Evolutionary conservation across 2,888 invertebrate species (phyloP), one percentile per base, ranked within the genome.

Genomic region (Oxycera nigricornis): DNA sequence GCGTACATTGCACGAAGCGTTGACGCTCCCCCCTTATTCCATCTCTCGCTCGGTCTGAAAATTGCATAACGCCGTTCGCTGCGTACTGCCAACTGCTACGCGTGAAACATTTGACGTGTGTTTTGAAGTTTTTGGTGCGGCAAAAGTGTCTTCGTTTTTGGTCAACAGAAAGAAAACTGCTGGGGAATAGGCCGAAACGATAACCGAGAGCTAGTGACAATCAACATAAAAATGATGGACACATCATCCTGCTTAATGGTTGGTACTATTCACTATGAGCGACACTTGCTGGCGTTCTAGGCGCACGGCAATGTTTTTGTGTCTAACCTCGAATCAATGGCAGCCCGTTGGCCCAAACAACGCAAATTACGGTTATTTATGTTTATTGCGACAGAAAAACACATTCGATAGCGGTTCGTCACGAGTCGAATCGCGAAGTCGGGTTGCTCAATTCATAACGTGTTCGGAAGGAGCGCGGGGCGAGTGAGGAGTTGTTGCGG

Each of bases 71-170:
- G 72, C 50, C 68, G 30, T 28, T 57, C 39, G 72, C 50, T 52
- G 30, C 20, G 20, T 28, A 20, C 35, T 72, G 22, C 59, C 57
- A 72, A 72, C 57, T 57, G 57, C 59, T 72, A 31, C 28, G n/a
- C 22, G n/a, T 59, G 26, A 72, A 57, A 72, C 26, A 68, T 72
- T 72, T 72, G 72, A 72, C 72, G 72, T 72, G 72, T 72, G 72
- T 72, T 72, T 72, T 72, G 72, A 72, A 72, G 57, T 72, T 59
- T 72, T 72, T 59, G 57, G 72, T 72, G 72, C 72, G 72, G 72
- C 72, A 72, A 72, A 72, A 59, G 24, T 57, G 55, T 57, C 30
- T 41, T 70, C 22, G 26, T 46, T 68, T 72, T 59, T 57, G 46
- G n/a, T 68, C 50, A 26, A 2, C 41, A 24, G n/a, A n/a, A n/a